These are phyloP conservation scores for Atrichornis clamosus DNA, from an alignment of 2,113 vertebrate genomes.

Conservation along the genomic window DNA sequence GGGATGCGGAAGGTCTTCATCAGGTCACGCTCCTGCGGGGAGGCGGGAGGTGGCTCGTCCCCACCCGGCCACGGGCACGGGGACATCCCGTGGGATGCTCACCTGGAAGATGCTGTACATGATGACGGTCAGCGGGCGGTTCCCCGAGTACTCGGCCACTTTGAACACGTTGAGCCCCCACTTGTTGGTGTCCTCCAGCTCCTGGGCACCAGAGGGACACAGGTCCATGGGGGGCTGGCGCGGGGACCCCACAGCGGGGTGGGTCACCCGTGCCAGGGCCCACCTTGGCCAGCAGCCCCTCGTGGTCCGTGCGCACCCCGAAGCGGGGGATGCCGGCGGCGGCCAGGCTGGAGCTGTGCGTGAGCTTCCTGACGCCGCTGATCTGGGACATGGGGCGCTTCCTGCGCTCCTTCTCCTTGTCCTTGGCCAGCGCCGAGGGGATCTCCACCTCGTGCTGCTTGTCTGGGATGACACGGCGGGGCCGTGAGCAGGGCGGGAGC, in stretches of 20 bases:
- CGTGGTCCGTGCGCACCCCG: conserved; percentile 83
- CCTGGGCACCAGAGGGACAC: conserved; percentile 66
- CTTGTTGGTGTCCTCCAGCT: conserved; percentile 84
- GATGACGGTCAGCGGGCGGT: conserved; percentile 85
- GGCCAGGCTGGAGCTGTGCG: conserved; percentile 72
- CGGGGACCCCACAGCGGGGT: rapidly evolving
- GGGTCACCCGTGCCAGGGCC: not conserved
- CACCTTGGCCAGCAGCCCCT: conserved; percentile 85
- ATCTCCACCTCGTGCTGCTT: conserved; percentile 92
- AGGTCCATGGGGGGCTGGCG: rapidly evolving
- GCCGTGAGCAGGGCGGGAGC: not conserved
- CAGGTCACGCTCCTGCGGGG: conserved; percentile 82
- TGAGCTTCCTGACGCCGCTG: conserved; percentile 82
- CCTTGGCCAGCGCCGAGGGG: conserved; percentile 73
- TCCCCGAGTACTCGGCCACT: conserved; percentile 84
- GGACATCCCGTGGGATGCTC: not conserved
- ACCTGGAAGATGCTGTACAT: conserved; percentile 95
- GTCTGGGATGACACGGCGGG: conserved; percentile 63
- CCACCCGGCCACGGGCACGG: rapidly evolving
- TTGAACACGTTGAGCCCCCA: conserved; percentile 93
- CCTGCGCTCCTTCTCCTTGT: conserved; percentile 79
- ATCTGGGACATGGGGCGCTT: conserved; percentile 86
- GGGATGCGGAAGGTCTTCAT: conserved; percentile 94
- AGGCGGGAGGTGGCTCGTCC: not conserved
- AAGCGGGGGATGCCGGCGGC: conserved; percentile 82